These are phyloP conservation scores for Poeciliopsis infans DNA, from an alignment of 2,797 vertebrate species.

Conservation along the genomic window DNA sequence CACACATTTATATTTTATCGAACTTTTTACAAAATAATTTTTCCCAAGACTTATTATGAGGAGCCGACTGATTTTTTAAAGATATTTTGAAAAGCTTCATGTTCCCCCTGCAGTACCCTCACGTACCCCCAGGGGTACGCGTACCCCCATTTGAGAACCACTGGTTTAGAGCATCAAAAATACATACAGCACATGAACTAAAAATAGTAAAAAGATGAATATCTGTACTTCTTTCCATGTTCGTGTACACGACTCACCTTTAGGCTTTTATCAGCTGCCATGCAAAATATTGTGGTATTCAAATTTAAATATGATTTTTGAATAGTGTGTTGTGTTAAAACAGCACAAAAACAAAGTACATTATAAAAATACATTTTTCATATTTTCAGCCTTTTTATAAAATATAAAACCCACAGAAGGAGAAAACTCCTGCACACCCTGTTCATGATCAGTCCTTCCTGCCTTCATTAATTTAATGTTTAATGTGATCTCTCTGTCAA, in stretches of 20 bases:
- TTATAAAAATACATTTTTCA: background rate
- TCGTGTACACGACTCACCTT: background rate
- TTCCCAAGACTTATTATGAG: no score
- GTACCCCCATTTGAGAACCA: no score
- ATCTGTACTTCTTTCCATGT: background rate
- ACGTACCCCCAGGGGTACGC: no score
- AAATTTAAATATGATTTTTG: background rate
- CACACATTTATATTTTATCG: no score
- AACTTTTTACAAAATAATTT: no score
- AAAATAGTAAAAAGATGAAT: background rate
- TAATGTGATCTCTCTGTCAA: background rate
- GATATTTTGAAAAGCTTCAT: no score
- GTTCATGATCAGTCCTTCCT: background rate
- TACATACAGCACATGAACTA: no score
- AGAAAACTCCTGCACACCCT: background rate
- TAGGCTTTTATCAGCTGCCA: background rate
- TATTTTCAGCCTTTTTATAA: background rate
- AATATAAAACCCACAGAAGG: background rate
- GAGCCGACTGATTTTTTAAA: no score
- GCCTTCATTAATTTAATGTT: background rate
- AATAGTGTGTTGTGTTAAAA: background rate
- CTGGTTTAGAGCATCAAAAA: background rate
- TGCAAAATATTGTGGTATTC: background rate
- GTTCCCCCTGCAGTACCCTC: no score
- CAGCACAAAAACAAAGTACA: background rate